Conservation (phyloP, 2,113 vertebrate species). For the Tupaia tana region DNA sequence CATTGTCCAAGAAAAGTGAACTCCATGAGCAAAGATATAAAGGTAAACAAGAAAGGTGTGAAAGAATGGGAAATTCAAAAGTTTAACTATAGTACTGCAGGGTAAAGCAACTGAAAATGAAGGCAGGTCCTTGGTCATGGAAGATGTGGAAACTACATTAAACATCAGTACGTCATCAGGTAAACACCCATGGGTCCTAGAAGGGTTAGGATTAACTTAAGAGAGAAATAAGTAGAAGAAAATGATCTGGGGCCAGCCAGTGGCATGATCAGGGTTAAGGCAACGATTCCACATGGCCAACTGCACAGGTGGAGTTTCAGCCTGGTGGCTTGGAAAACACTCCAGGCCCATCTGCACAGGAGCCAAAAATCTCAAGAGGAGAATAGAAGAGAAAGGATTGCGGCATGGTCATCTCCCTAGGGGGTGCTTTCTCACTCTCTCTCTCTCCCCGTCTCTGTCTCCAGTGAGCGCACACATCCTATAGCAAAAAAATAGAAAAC, state of each 20-base stretch:
- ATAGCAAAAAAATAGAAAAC: not conserved
- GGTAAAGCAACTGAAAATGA: not conserved
- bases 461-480: too few species aligned
- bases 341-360: too few species aligned
- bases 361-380: too few species aligned
- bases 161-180: not conserved
- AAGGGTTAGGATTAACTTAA: not conserved
- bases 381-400: too few species aligned
- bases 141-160: not conserved
- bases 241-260: too few species aligned
- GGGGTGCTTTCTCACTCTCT: too few species aligned
- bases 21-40: not conserved
- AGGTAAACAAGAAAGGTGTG: not conserved
- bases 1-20: not conserved
- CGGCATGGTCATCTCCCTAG: too few species aligned
- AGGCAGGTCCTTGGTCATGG: not conserved
- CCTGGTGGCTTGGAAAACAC: too few species aligned
- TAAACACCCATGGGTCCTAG: not conserved
- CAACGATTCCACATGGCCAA: too few species aligned
- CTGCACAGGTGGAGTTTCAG: too few species aligned
- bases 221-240: not conserved
- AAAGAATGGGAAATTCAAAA: not conserved
- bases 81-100: not conserved
- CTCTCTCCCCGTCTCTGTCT: too few species aligned
- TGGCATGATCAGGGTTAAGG: too few species aligned